These are phyloP conservation scores for Perodicticus potto DNA, from an alignment of 2,797 vertebrate genomes.

Conservation along the genomic window DNA sequence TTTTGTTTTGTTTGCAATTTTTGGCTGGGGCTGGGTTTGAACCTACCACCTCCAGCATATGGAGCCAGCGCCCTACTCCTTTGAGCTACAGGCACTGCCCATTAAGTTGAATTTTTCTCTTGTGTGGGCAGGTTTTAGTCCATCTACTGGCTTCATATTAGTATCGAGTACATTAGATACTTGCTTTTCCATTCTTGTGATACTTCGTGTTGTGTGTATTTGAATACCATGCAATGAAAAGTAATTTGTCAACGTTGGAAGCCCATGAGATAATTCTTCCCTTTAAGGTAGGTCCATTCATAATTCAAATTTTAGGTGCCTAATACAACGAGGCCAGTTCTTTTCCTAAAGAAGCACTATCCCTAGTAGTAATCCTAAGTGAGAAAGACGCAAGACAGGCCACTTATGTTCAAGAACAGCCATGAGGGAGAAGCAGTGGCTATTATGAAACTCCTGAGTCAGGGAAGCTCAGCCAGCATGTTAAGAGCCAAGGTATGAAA, in stretches of 20 bases:
- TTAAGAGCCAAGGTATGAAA: neutral
- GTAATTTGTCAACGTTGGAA: conserved; percentile 36
- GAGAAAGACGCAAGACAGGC: neutral
- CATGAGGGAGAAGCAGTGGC: too few relatives aligned
- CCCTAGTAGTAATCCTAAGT: neutral
- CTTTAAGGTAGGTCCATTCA: neutral
- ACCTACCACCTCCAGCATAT: too few relatives aligned
- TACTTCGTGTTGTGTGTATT: conserved; percentile 3
- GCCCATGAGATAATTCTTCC: neutral
- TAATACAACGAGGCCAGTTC: neutral
- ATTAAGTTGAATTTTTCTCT: too few relatives aligned
- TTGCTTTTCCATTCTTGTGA: too few relatives aligned
- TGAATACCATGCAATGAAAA: conserved; percentile 59
- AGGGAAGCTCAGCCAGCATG: neutral
- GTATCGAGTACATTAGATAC: too few relatives aligned
- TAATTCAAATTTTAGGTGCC: conserved; percentile 6
- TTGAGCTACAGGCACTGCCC: too few relatives aligned
- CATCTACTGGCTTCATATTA: too few relatives aligned
- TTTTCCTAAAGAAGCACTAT: neutral
- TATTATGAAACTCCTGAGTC: neutral
- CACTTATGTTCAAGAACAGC: neutral
- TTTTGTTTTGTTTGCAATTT: too few relatives aligned
- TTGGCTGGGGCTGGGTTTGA: too few relatives aligned
- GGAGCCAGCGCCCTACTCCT: too few relatives aligned
- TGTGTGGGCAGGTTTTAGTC: too few relatives aligned